Conservation (phyloP, 2,888 invertebrate species). For the Ethmia dodecea region DNA sequence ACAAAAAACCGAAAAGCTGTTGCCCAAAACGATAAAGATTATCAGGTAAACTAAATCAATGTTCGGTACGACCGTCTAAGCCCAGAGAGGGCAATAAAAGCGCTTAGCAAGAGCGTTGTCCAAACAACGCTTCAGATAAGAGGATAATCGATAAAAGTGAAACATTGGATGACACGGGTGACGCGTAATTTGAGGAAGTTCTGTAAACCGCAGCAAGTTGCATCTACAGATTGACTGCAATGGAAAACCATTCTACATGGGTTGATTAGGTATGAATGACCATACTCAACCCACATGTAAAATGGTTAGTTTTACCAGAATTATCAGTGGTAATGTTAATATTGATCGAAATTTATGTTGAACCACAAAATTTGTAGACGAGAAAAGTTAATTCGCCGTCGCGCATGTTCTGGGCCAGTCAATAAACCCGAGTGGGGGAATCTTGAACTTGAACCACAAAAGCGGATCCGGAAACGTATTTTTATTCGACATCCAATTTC, state of each 20-base stretch:
- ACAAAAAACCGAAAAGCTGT: neutral
- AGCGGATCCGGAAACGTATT: conserved; percentile 35
- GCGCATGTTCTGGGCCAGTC: conserved; percentile 57
- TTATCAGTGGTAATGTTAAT: too few species aligned
- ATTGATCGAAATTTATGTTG: too few species aligned
- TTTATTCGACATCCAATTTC: conserved; percentile 29
- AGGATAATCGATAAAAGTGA: conserved; percentile 48
- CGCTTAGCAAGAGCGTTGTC: conserved; percentile 43
- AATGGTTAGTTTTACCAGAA: too few species aligned
- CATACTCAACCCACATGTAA: too few species aligned
- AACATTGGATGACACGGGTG: too few species aligned
- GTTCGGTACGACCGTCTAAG: conserved; percentile 31
- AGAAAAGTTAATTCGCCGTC: conserved; percentile 34
- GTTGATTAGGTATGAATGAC: too few species aligned
- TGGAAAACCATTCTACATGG: too few species aligned
- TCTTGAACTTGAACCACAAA: conserved; percentile 70
- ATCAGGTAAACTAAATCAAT: conserved; percentile 34
- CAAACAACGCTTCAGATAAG: conserved; percentile 51
- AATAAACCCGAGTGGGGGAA: conserved; percentile 55
- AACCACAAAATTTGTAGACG: too few species aligned
- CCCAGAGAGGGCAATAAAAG: conserved; percentile 44
- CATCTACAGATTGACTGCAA: too few species aligned
- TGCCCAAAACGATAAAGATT: conserved; percentile 9
- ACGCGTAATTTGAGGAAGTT: too few species aligned
- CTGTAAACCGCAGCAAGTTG: too few species aligned